Percentiles rank a stretch among this genome's conserved stretches.
Conservation (phyloP, 2,888 invertebrate genomes). For the Drosophila emarginata region DNA sequence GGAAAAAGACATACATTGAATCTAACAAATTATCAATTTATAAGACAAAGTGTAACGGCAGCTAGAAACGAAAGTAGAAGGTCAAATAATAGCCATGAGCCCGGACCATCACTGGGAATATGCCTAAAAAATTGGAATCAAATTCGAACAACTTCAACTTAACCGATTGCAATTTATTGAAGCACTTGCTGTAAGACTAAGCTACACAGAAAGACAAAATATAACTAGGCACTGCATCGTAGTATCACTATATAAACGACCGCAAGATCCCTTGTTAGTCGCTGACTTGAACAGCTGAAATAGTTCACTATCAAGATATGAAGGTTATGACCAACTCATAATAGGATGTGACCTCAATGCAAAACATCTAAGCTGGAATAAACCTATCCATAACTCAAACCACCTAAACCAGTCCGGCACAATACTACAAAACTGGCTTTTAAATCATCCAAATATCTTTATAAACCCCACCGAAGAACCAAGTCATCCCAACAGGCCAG, state of each 20-base stretch:
- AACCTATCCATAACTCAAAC: background rate
- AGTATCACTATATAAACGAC: slow-evolving; percentile 7
- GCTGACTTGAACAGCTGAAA: background rate
- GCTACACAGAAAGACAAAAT: background rate
- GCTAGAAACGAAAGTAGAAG: background rate
- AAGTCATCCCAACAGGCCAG: background rate
- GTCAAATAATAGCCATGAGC: background rate
- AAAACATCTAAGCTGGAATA: background rate
- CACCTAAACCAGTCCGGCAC: background rate
- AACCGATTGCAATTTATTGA: background rate
- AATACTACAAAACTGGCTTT: background rate
- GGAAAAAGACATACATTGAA: background rate
- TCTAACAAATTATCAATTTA: background rate
- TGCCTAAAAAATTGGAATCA: background rate
- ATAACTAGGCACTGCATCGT: background rate
- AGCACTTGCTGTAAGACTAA: background rate
- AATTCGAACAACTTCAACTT: background rate
- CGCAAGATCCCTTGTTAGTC: background rate
- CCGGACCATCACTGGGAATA: background rate
- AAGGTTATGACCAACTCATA: background rate
- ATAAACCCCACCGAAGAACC: background rate
- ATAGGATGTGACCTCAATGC: slow-evolving; percentile 1
- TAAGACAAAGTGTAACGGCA: background rate
- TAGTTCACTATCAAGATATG: background rate
- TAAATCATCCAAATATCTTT: background rate